These are phyloP conservation scores for Metopolophium dirhodum DNA, from an alignment of 1,140 invertebrate species.

Conservation along the genomic window DNA sequence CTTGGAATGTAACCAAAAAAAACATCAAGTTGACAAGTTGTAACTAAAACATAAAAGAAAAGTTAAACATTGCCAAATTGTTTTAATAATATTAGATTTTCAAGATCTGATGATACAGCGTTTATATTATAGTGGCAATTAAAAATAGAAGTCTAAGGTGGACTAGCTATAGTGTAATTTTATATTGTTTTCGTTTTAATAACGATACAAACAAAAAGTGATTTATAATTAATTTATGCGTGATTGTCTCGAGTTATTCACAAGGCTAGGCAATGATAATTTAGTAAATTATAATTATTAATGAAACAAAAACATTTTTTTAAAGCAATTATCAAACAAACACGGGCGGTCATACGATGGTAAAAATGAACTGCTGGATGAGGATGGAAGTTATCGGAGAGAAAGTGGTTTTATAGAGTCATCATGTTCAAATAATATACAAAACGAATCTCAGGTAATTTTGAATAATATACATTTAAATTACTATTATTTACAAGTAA, in stretches of 20 bases:
- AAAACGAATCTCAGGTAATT: constrained; percentile 46
- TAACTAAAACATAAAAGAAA: background rate
- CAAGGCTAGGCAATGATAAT: background rate
- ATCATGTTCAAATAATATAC: constrained; percentile 32
- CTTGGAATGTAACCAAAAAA: constrained; percentile 24
- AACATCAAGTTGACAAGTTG: background rate
- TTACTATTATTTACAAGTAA: background rate
- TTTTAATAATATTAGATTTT: background rate
- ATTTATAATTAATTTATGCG: background rate
- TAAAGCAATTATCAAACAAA: constrained; percentile 50
- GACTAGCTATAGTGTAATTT: background rate
- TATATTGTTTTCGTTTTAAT: background rate
- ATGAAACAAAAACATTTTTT: background rate
- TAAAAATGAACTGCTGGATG: constrained; percentile 45
- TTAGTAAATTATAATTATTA: background rate
- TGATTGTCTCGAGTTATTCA: background rate
- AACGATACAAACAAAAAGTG: background rate
- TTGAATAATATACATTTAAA: background rate
- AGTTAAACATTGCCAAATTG: background rate
- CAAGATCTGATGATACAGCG: background rate
- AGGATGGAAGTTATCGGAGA: constrained; percentile 34
- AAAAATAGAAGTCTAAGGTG: background rate
- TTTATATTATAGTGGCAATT: background rate
- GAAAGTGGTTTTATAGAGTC: constrained; percentile 51
- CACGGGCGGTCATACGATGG: constrained; percentile 44